Percentiles rank a stretch among this genome's conserved stretches.
Conservation (phyloP, 2,797 vertebrate genomes). For the Arrhamphus sclerolepis region DNA sequence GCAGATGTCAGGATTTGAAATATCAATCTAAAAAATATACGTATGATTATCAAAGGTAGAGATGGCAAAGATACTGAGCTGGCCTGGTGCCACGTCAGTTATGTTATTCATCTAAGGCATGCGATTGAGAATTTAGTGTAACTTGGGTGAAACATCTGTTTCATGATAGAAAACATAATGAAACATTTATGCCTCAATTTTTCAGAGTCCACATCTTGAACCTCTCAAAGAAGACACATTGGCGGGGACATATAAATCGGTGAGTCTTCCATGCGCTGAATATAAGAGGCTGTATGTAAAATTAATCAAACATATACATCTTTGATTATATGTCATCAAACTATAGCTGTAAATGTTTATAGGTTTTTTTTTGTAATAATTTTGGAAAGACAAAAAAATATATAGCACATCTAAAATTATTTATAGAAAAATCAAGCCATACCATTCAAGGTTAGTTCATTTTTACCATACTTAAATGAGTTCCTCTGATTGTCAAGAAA, state of each 20-base stretch:
- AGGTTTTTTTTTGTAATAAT: too few relatives aligned
- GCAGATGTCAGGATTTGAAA: neutral
- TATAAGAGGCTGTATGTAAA: neutral
- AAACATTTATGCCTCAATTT: conserved; percentile 47
- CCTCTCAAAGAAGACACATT: conserved; percentile 85
- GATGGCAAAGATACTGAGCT: conserved; percentile 5
- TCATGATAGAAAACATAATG: conserved; percentile 29
- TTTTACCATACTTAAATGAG: too few relatives aligned
- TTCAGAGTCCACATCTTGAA: conserved; percentile 88
- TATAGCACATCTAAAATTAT: too few relatives aligned
- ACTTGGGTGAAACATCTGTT: conserved; percentile 14
- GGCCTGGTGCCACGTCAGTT: conserved; percentile 9
- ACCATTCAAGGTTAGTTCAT: too few relatives aligned
- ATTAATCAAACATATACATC: neutral
- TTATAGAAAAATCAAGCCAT: too few relatives aligned
- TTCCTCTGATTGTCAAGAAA: too few relatives aligned
- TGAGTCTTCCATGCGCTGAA: conserved; percentile 68
- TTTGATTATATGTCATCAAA: too few relatives aligned
- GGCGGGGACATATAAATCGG: conserved; percentile 82
- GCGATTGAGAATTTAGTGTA: conserved; percentile 11
- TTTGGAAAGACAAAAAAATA: too few relatives aligned
- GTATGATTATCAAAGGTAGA: conserved; percentile 12
- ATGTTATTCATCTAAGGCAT: conserved; percentile 21
- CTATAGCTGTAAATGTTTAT: neutral
- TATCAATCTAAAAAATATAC: neutral